phyloP scores from a whole-genome alignment of 2,888 invertebrate genomes.

The Marronus borbonicus region DNA sequence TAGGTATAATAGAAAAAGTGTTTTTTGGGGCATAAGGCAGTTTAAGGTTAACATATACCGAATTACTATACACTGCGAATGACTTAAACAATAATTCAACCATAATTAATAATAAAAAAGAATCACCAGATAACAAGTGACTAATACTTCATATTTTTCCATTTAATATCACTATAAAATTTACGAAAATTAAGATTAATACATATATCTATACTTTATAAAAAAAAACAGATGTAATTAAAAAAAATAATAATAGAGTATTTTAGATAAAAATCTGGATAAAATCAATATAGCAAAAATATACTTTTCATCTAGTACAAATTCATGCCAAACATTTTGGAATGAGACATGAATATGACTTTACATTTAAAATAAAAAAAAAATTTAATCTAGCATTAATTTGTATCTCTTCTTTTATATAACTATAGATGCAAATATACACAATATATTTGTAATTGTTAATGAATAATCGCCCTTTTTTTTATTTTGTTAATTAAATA shows the following conservation, averaged over 20 bases:
- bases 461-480: slow-evolving; percentile 35
- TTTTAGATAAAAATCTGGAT: slow-evolving; percentile 51
- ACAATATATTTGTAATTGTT: slow-evolving; percentile 48
- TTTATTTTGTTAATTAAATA: not conserved
- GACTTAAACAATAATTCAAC: slow-evolving; percentile 26
- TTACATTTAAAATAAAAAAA: slow-evolving; percentile 30
- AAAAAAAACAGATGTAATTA: not conserved
- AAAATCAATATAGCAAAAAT: slow-evolving; percentile 57
- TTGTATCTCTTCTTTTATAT: slow-evolving; percentile 47
- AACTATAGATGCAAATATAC: slow-evolving; percentile 55
- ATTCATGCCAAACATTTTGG: slow-evolving; percentile 36
- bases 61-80: slow-evolving; percentile 18
- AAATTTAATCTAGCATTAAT: slow-evolving; percentile 47
- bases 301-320: slow-evolving; percentile 43
- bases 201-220: not conserved
- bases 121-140: slow-evolving; percentile 33
- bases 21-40: slow-evolving; percentile 58
- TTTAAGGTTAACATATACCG: slow-evolving; percentile 49
- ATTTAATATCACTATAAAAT: slow-evolving; percentile 50
- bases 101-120: slow-evolving; percentile 24
- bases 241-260: slow-evolving; percentile 34
- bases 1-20: slow-evolving; percentile 55
- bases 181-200: slow-evolving; percentile 38
- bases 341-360: slow-evolving; percentile 40
- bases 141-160: slow-evolving; percentile 46